Evolutionary conservation across 1,140 invertebrate species (phyloP).

Genomic region (Ceratoteleas bidentatus): DNA sequence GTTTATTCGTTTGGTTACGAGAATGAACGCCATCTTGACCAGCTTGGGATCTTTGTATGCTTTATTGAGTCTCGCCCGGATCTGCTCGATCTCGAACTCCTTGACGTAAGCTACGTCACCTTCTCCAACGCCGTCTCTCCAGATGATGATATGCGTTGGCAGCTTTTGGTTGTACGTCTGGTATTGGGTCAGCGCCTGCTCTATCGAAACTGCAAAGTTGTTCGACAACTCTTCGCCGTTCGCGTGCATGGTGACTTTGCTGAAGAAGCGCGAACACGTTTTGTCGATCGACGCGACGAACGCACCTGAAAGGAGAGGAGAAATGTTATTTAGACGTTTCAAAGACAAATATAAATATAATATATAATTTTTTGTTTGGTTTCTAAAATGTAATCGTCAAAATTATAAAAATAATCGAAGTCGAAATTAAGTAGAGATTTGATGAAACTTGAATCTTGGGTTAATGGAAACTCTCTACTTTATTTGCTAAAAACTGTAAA

Average conservation of each 20-base stretch:
- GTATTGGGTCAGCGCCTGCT: background rate
- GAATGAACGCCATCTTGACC: conserved; percentile 85
- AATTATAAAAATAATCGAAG: no score
- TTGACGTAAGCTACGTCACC: conserved; percentile 88
- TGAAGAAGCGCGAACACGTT: conserved; percentile 12
- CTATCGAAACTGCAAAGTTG: background rate
- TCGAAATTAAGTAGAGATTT: no score
- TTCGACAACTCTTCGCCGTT: conserved; percentile 19
- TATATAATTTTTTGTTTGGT: no score
- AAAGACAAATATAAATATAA: no score
- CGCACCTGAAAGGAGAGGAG: conserved; percentile 25
- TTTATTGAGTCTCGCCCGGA: background rate
- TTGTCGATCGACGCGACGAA: conserved; percentile 22
- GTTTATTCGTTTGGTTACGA: conserved; percentile 88
- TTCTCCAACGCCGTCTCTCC: conserved; percentile 92
- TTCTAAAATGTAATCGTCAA: no score
- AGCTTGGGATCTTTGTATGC: conserved; percentile 80
- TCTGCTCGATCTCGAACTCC: conserved; percentile 81
- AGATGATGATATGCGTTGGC: conserved; percentile 85
- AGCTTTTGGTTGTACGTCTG: background rate
- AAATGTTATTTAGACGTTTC: no score
- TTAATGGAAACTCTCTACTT: no score
- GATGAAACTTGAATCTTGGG: no score
- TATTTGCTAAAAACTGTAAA: no score
- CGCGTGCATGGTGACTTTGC: background rate